phyloP scores from a whole-genome alignment of 2,797 vertebrate genomes.

The Clarias fuscus region DNA sequence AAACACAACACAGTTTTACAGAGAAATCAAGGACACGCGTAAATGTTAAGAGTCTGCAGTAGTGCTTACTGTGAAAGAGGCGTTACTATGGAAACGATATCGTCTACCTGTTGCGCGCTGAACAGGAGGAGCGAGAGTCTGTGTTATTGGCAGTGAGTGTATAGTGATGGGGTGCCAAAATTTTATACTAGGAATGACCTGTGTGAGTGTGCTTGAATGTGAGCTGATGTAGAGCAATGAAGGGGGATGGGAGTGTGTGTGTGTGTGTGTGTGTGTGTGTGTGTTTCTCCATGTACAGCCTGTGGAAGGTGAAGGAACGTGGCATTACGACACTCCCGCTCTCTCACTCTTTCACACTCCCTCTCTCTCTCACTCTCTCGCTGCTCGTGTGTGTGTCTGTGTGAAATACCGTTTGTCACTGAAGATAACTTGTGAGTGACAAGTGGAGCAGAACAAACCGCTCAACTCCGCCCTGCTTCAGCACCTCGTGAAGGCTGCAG shows the following conservation, averaged over 20 bases:
- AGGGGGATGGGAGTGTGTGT: background rate
- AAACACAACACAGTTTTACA: background rate
- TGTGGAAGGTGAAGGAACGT: slow-evolving; percentile 7
- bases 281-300: background rate
- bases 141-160: background rate
- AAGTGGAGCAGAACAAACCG: background rate
- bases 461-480: background rate
- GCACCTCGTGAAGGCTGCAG: background rate
- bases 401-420: background rate
- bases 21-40: background rate
- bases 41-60: background rate
- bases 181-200: background rate
- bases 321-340: slow-evolving; percentile 3
- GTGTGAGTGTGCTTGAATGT: no score
- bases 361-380: no score
- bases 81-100: slow-evolving; percentile 13
- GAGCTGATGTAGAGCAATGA: background rate
- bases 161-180: background rate
- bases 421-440: background rate
- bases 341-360: background rate
- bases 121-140: background rate
- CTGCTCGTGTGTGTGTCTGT: slow-evolving; percentile 1
- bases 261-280: background rate
- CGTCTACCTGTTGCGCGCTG: no score
- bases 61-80: background rate